Base-by-base conservation (phyloP, 2,113 vertebrate genomes). In the Patagioenas fasciata region DNA sequence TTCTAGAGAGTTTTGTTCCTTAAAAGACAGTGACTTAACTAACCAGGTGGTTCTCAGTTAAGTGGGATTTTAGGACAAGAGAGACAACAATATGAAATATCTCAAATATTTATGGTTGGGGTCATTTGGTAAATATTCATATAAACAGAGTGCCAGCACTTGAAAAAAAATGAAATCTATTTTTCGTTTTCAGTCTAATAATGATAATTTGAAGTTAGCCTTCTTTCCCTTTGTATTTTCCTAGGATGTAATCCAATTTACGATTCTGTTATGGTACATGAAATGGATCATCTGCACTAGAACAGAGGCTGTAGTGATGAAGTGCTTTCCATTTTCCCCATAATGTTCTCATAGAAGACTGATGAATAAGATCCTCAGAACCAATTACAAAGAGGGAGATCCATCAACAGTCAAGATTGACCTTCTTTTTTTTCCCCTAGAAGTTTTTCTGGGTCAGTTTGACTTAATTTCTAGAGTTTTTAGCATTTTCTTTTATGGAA, bases 331-430 rank as follows among this genome's bases (percentile, higher is more conserved):
- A 15, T 91, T 92, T 89, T 15, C 40, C 23, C 58, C 47, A 47
- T 58, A 74, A 87, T 42, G 54, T 79, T 89, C 44, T 82, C 66
- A 61, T 13, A 72, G 44, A 85, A 89, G 66, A 87, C 44, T 80
- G 91, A 95, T 95, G 66, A 73, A 77, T 47, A 48, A 70, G 44
- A 47, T 64, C 66, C n/a, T 89, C 87, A 83, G 58, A 95, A 96
- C 93, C 78, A 95, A 94, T 87, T 95, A 80, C 38, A 54, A 69
- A 50, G 71, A 93, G 42, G 50, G 75, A 94, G 18, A 95, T 95
- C 58, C 62, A 91, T 94, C 94, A 96, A 61, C 21, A 88, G 58
- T 73, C 66, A 87, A 54, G 31, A 69, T 5, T 85, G 70, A 85
- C 25, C 7, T 58, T 77, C 32, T 65, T 88, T 56, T 38, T 64